Percentiles rank a stretch among this genome's conserved stretches.
phyloP scores from a whole-genome alignment of 1,140 invertebrate genomes.

The Formica selysi region DNA sequence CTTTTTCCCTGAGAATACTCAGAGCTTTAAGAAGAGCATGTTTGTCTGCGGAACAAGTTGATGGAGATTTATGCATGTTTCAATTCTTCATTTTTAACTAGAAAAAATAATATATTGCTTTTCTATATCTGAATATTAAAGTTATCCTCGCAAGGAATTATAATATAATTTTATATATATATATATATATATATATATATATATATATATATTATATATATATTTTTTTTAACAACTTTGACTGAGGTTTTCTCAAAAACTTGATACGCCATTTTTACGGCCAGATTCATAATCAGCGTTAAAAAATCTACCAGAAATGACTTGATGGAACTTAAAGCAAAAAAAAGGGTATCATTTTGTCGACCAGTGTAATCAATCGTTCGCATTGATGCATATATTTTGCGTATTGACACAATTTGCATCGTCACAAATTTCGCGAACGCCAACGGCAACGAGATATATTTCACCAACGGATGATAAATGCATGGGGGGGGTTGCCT shows the following conservation, averaged over 20 bases:
- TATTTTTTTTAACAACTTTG: too few relatives aligned
- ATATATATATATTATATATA: too few relatives aligned
- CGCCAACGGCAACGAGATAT: constrained; percentile 21
- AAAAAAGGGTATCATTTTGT: too few relatives aligned
- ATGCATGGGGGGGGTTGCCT: constrained; percentile 23
- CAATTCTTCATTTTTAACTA: background rate
- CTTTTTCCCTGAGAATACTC: background rate
- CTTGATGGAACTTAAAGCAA: too few relatives aligned
- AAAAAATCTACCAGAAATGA: too few relatives aligned
- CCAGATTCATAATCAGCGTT: too few relatives aligned
- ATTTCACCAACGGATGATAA: constrained; percentile 44
- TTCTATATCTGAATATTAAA: background rate
- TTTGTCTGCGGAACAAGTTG: background rate
- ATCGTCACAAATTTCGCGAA: background rate
- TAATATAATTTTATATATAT: background rate
- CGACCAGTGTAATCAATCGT: background rate
- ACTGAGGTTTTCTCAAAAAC: too few relatives aligned
- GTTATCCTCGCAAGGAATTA: background rate
- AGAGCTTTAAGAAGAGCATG: background rate
- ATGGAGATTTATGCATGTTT: constrained; percentile 8
- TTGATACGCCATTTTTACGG: too few relatives aligned
- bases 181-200: too few relatives aligned
- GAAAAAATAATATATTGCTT: background rate
- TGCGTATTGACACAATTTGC: constrained; percentile 33
- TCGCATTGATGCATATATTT: background rate